Conservation (phyloP, 1,140 invertebrate genomes). For the Marisa cornuarietis region DNA sequence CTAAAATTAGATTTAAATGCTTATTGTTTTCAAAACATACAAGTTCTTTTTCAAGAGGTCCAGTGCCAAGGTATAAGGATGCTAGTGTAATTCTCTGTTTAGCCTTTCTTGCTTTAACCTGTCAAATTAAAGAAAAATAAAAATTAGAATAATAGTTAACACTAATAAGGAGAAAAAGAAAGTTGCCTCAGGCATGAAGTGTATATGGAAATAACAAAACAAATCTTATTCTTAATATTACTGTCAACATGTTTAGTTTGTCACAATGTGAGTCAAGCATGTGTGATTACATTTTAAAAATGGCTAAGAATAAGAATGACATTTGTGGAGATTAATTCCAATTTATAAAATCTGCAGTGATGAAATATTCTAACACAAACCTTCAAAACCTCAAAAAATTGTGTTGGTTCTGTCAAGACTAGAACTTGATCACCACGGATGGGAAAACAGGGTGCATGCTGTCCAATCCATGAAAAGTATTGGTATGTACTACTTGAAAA, state of each 20-base stretch:
- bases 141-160: neutral
- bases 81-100: constrained; percentile 85
- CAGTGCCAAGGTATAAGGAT: constrained; percentile 94
- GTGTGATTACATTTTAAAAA: no score
- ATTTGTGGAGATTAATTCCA: no score
- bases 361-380: constrained; percentile 26
- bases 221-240: neutral
- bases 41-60: constrained; percentile 82
- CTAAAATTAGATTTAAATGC: neutral
- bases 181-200: no score
- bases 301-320: no score
- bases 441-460: constrained; percentile 59
- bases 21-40: constrained; percentile 65
- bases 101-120: constrained; percentile 77
- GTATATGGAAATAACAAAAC: no score
- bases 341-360: neutral
- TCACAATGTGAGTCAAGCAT: no score
- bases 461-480: constrained; percentile 53
- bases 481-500: constrained; percentile 20
- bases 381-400: constrained; percentile 64
- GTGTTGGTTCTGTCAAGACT: constrained; percentile 59
- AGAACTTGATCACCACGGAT: constrained; percentile 59
- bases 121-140: constrained; percentile 68
- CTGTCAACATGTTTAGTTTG: neutral
- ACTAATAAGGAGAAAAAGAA: no score